These are phyloP conservation scores for Drosophila robusta DNA, from an alignment of 2,888 invertebrate species.

Conservation along the genomic window DNA sequence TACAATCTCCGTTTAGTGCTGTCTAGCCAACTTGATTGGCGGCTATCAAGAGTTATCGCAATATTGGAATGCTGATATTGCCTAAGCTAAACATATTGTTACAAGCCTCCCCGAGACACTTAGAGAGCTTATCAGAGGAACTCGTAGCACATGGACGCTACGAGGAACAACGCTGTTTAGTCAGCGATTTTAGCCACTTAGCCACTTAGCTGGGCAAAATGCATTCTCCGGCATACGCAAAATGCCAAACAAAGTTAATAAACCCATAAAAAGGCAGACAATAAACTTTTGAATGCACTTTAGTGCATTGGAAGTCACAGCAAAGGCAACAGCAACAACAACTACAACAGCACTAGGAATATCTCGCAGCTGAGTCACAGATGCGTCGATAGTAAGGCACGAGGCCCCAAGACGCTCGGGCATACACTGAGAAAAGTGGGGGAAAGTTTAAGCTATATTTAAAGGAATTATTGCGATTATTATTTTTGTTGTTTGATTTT, in stretches of 20 bases:
- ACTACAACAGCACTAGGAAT: constrained; percentile 39
- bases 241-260: constrained; percentile 72
- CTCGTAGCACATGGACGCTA: not conserved
- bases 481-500: no score
- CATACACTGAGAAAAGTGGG: constrained; percentile 31
- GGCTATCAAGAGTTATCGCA: constrained; percentile 31
- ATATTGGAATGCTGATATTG: constrained; percentile 5
- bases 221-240: constrained; percentile 36
- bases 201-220: constrained; percentile 22
- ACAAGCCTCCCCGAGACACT: not conserved
- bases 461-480: no score
- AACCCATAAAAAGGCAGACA: constrained; percentile 72
- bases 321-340: constrained; percentile 33
- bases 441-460: no score
- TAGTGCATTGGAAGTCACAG: constrained; percentile 41
- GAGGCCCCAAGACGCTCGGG: constrained; percentile 42
- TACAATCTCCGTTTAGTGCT: constrained; percentile 29
- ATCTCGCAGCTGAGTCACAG: constrained; percentile 67
- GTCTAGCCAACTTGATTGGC: constrained; percentile 22
- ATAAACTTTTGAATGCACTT: constrained; percentile 73
- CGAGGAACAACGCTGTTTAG: not conserved
- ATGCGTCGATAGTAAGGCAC: constrained; percentile 49
- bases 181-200: constrained; percentile 27
- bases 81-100: not conserved
- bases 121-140: constrained; percentile 4